phyloP scores from a whole-genome alignment of 23 tunicate genomes.

The Styela plicata region DNA sequence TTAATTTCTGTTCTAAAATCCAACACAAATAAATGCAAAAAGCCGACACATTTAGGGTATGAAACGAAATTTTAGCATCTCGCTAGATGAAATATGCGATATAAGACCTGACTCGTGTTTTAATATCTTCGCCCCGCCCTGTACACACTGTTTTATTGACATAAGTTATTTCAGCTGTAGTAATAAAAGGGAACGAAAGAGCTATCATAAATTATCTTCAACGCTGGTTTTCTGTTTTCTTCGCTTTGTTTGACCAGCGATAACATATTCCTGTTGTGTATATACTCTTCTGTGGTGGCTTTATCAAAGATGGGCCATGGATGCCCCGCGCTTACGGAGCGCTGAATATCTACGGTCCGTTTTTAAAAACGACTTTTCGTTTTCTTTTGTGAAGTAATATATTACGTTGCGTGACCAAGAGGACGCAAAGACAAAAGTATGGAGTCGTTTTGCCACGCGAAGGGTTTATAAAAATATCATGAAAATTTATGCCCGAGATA shows the following conservation, averaged over 20 bases:
- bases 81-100: no score
- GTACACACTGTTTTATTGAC: slow-evolving; percentile 23
- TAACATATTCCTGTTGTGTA: neutral
- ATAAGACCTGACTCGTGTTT: neutral
- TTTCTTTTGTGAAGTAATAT: no score
- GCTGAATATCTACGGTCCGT: neutral
- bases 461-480: neutral
- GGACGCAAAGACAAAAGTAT: neutral
- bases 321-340: neutral
- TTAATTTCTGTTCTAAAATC: no score
- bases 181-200: neutral
- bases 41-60: no score
- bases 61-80: no score
- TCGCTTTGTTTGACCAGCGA: slow-evolving; percentile 21
- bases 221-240: neutral
- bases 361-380: no score
- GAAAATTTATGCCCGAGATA: neutral
- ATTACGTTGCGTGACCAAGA: neutral
- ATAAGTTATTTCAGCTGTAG: slow-evolving; percentile 30
- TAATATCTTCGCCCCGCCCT: slow-evolving; percentile 29
- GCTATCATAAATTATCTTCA: neutral
- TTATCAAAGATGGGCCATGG: neutral
- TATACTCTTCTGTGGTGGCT: neutral
- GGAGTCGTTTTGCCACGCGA: neutral
- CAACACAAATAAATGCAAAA: no score